Percentiles rank a stretch among this genome's conserved stretches.
Conservation (phyloP, 2,888 invertebrate genomes). For the Cremastinae sp. region DNA sequence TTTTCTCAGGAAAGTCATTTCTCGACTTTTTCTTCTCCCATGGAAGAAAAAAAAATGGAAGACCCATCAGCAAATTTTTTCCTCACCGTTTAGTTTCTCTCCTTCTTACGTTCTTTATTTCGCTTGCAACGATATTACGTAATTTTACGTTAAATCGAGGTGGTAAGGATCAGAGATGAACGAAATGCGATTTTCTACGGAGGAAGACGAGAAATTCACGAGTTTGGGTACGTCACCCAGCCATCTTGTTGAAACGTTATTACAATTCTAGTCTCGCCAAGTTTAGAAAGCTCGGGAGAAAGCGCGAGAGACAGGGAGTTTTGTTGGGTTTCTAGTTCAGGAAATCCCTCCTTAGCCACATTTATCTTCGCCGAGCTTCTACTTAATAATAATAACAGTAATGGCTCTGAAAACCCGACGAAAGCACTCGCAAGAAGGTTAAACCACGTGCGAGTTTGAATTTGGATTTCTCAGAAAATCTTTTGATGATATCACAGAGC, state of each 20-base stretch:
- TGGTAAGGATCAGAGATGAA: not conserved
- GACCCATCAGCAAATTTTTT: not conserved
- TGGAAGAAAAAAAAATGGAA: too few species aligned
- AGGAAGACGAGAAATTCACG: not conserved
- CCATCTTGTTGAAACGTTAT: constrained; percentile 47
- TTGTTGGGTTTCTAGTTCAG: constrained; percentile 18
- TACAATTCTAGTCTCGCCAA: constrained; percentile 38
- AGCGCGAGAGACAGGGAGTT: constrained; percentile 8
- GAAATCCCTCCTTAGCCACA: constrained; percentile 36
- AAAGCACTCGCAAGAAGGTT: constrained; percentile 20
- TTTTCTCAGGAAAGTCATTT: constrained; percentile 10
- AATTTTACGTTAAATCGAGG: not conserved
- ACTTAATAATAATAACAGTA: constrained; percentile 45
- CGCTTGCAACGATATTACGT: not conserved
- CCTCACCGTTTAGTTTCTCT: too few species aligned
- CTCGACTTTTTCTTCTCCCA: not conserved
- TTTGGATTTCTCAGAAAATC: constrained; percentile 52
- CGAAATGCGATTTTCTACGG: constrained; percentile 11
- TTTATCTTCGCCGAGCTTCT: constrained; percentile 36
- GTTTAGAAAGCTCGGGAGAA: constrained; percentile 44
- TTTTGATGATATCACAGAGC: constrained; percentile 8
- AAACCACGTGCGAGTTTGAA: constrained; percentile 44
- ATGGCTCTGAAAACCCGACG: constrained; percentile 22
- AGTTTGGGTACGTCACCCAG: constrained; percentile 31
- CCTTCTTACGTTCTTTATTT: too few species aligned